Evolutionary conservation across 2,888 invertebrate genomes (phyloP), one percentile per base, ranked within the genome.

Genomic region (Phanerotoma sp.): DNA sequence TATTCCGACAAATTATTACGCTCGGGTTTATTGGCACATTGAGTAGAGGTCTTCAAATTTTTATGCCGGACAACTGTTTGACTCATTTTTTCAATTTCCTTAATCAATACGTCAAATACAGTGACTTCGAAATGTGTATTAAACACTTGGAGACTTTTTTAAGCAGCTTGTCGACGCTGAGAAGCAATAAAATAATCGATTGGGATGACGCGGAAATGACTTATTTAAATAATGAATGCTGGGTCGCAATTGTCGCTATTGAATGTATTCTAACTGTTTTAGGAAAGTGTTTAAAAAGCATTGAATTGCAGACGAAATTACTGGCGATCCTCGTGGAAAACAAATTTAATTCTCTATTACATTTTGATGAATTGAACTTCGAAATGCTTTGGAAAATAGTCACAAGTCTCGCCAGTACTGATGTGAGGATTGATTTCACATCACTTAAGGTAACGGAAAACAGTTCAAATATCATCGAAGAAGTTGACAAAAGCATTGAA

Each of bases 11-110:
- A 21, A 81, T 84, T 62, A 72, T 89, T 7, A 70, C 77, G 13
- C 78, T 79, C 21, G 82, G 84, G 10, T 86, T 83, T 64, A 77
- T 85, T 5, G 79, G 79, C 33, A 85, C 86, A 0, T 70, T 91
- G 20, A 80, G 82, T 44, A 83, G 86, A 65, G 86, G 88, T 57
- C 83, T 88, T 68, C 76, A 81, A 41, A 84, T 90, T 63, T 91
- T 91, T 73, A 83, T 88, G 75, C 84, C 86, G 63, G 86, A 86
- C 18, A 86, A 83, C 72, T 84, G 86, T 0, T 74, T 90, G 9
- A 79, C 80, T 4, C 67, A 80, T 35, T 79, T 87, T 1, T 83
- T 83, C 18, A 79, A 82, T 15, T 87, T 86, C 66, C 78, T 87
- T 0, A 75, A 80, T 45, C 79, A 82, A 54, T 78, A 75, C 54